phyloP scores from a whole-genome alignment of 2,113 vertebrate genomes.

The Eubucco bourcierii region DNA sequence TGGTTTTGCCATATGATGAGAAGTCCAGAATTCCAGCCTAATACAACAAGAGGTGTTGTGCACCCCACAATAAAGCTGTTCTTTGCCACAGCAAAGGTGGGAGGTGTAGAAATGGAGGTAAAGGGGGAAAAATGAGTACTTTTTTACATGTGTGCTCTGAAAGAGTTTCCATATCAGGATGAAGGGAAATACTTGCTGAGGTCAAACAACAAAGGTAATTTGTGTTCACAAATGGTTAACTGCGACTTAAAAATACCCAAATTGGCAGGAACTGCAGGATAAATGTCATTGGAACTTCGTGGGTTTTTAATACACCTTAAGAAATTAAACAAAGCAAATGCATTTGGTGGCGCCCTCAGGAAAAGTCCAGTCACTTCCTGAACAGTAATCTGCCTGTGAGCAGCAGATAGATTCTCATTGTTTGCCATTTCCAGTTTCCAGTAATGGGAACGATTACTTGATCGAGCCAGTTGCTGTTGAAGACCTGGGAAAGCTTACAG shows the following conservation, averaged over 20 bases:
- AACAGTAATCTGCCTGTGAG: conserved; percentile 73
- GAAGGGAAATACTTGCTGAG: background rate
- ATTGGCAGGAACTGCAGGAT: conserved; percentile 46
- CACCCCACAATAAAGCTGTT: background rate
- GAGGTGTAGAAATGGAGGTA: background rate
- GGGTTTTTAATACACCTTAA: conserved; percentile 65
- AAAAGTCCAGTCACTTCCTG: conserved; percentile 83
- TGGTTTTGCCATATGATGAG: background rate
- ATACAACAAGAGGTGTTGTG: background rate
- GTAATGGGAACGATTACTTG: conserved; percentile 80
- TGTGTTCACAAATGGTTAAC: conserved; percentile 33
- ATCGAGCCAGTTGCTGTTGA: conserved; percentile 33
- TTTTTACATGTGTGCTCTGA: background rate
- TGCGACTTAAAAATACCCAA: background rate
- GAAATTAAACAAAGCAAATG: conserved; percentile 76
- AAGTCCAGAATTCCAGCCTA: background rate
- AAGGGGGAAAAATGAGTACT: background rate
- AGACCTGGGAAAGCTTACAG: background rate
- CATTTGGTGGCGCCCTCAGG: conserved; percentile 72
- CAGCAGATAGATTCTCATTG: conserved; percentile 76
- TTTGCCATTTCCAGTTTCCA: conserved; percentile 76
- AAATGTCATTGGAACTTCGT: conserved; percentile 64
- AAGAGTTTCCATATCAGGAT: background rate
- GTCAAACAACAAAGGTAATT: background rate
- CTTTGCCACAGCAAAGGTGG: background rate